Base-by-base conservation (phyloP, 1,140 invertebrate species). In the Probaryconus sp. region DNA sequence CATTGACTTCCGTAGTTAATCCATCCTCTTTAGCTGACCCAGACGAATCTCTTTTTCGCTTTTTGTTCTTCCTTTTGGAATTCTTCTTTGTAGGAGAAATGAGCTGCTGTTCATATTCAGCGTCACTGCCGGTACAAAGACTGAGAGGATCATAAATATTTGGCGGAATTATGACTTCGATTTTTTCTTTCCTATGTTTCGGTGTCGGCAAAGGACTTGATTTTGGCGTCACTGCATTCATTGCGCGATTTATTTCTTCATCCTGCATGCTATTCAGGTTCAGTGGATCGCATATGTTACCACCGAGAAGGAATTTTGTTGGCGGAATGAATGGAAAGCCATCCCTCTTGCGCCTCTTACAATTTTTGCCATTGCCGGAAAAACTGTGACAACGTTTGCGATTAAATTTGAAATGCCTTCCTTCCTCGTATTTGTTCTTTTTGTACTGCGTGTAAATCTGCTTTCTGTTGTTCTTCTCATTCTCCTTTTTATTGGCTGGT, bases 201-300 rank as follows among this genome's bases (percentile, higher is more conserved):
- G 96, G 95, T 33, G 93, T 95, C n/a, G 95, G 95, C 28, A 96
- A 82, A 1, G 96, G 96, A 60, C 95, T 96, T 5, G 94, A 95
- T 76, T 94, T 92, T 40, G 95, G 95, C 5, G 96, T 97, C 0
- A 93, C 92, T 21, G 95, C 94, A 88, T 96, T 97, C 88, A 96
- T 92, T 20, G 92, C 92, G 78, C 93, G 90, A 67, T 95, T 95
- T 5, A 95, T 91, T 82, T 95, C 93, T 84, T 96, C 95, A 87
- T 96, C 92, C 83, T 95, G 94, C 78, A 98, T 89, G 82, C 96
- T 96, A 78, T 96, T 96, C 43, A 99, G 88, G 89, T 99, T 98
- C 6, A 99, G 86, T 0, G 97, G 97, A 89, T 99, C 97, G 70
- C 92, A 93, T 73, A 98, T 98, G 82, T 97, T 98, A 11, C 97